Base-by-base conservation (phyloP, 2,888 invertebrate species). In the Nysson spinosus region DNA sequence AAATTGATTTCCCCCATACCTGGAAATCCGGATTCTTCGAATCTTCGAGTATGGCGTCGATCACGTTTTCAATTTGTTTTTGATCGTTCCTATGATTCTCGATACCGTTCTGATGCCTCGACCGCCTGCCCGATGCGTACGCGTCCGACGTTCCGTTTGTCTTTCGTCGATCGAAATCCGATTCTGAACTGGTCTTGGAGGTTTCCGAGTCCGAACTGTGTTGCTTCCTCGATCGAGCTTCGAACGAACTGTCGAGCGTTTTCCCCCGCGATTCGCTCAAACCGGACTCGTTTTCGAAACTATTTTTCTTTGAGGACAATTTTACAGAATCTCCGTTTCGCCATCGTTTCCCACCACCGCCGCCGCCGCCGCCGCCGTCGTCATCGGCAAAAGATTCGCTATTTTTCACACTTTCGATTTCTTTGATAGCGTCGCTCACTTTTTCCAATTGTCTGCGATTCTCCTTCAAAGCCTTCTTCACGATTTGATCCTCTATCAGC, bases 51-150 rank as follows among this genome's bases (percentile, higher is more conserved):
- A 86, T 87, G 5, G 87, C 87, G 44, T 87, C 87, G 61, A 87
- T 87, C 35, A 87, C 87, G 56, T 86, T 87, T 68, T 88, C 88
- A 50, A 87, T 87, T 54, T 87, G 85, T 64, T 87, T 87, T 75
- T 88, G 87, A 72, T 89, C 88, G 64, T 87, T 88, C 60, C 86
- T 88, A 43, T 88, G 85, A 66, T 82, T 85, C 37, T 88, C 88
- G 22, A 88, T 83, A 3, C 88, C 89, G 40, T 88, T 88, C 60
- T 88, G 80, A 40, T 87, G 72, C 39, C 75, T 57, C 32, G 69
- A 67, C 35, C 85, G 73, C 12, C 81, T 72, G 0, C 83, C 83
- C 1, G 85, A 83, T 0, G 82, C 70, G 39, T 83, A 82, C 0
- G 80, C 61, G 7, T 84, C 83, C 3, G 69, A 63, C 4, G 66